Conservation (phyloP, 2,113 vertebrate species). For the Eurystomus gularis region DNA sequence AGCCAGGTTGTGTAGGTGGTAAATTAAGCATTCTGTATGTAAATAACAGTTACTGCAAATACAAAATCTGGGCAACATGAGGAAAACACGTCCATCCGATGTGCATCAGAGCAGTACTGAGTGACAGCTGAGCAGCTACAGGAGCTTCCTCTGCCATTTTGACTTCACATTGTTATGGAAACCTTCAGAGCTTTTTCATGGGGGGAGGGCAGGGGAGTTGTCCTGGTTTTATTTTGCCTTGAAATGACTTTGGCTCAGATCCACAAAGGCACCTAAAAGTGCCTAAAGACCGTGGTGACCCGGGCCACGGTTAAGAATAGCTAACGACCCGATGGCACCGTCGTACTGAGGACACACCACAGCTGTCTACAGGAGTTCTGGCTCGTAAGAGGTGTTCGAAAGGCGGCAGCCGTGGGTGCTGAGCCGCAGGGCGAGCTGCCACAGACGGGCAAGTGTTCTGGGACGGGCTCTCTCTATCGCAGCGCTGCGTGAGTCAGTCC, state of each 20-base stretch:
- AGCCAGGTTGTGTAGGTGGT: background rate
- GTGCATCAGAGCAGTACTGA: background rate
- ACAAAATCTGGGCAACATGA: background rate
- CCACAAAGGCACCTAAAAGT: background rate
- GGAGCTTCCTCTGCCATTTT: background rate
- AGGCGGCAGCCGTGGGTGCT: background rate
- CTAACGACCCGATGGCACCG: background rate
- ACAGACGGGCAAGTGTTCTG: background rate
- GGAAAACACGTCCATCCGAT: background rate
- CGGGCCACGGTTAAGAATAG: background rate
- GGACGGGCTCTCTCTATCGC: background rate
- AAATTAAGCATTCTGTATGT: background rate
- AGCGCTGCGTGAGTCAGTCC: background rate
- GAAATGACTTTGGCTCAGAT: constrained; percentile 14
- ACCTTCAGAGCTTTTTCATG: background rate
- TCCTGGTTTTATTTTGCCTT: constrained; percentile 9
- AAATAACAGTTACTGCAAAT: constrained; percentile 20
- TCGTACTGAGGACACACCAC: background rate
- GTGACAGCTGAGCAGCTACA: background rate
- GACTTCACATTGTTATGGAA: constrained; percentile 31
- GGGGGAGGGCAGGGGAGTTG: background rate
- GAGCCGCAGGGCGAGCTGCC: background rate
- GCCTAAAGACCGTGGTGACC: background rate
- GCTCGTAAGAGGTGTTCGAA: background rate
- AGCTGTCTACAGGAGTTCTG: background rate